Evolutionary conservation across 2,797 vertebrate genomes (phyloP), one percentile per base, ranked within the genome.

Genomic region (Danio albolineatus): DNA sequence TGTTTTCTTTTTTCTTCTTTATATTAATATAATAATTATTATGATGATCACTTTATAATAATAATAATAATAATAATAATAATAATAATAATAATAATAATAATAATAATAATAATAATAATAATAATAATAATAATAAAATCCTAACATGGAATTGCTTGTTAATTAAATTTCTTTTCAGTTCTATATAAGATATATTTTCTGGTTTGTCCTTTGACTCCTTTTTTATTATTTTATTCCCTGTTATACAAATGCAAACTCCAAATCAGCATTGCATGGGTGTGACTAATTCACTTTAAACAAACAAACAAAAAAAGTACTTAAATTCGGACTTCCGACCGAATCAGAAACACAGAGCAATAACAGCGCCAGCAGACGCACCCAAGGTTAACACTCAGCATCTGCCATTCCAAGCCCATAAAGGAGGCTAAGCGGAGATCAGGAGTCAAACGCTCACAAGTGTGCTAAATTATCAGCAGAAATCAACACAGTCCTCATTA

Each of bases 401-500:
- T 90, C 90, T 88, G 91, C 87, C 89, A 88, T 89, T 85, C 88
- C 82, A 86, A 87, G 90, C 92, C 92, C 91, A 90, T 91, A 92
- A 93, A 91, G 89, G 87, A 82, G 91, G 90, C 90, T 92, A 94
- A 93, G 93, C 90, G 90, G 91, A 91, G 92, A 93, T 92, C 93
- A 93, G 88, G 91, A 94, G 92, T 93, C 91, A 93, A 94, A 88
- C 80, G 86, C 91, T 92, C 84, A 89, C 85, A 90, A 93, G 91
- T 90, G 88, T 89, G 91, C 90, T 92, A 93, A 94, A 94, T 94
- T 92, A 94, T 93, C 90, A 88, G 85, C 80, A 87, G 91, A 93
- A 93, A 94, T 93, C 93, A 93, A 92, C 90, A 87, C 88, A 89
- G 91, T 93, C 88, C 92, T 92, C 92, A 91, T 94, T 94, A 94